These are phyloP conservation scores for Struthidea cinerea DNA, from an alignment of 2,113 vertebrate genomes.

Conservation along the genomic window DNA sequence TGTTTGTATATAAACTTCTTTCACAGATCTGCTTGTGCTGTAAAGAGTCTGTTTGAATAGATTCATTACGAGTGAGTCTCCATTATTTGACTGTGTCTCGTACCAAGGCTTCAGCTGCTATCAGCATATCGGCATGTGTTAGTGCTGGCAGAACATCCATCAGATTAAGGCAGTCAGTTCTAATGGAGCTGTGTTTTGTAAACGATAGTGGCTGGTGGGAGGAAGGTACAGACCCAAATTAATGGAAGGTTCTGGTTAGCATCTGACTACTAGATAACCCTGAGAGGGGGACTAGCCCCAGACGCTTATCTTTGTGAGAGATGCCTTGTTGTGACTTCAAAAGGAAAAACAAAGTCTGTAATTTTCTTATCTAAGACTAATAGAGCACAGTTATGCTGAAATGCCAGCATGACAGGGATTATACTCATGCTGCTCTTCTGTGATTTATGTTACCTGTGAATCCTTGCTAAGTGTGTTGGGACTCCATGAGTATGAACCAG, in stretches of 20 bases:
- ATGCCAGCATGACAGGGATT: not conserved
- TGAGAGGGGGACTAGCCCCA: not conserved
- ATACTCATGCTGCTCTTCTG: not conserved
- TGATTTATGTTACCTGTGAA: not conserved
- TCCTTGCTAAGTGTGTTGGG: not conserved
- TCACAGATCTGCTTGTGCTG: not conserved
- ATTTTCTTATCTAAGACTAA: conserved; percentile 24
- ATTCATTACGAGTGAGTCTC: rapidly evolving
- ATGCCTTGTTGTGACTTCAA: not conserved
- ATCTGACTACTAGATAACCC: not conserved
- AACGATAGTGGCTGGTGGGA: not conserved
- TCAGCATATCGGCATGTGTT: not conserved
- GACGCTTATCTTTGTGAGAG: not conserved
- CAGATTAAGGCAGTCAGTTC: not conserved
- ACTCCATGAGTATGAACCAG: not conserved
- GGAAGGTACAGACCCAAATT: not conserved
- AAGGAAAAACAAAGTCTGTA: not conserved
- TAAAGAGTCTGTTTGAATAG: not conserved
- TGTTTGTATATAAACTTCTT: not conserved
- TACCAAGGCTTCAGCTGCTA: not conserved
- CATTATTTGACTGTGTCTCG: not conserved
- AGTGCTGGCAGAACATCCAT: not conserved
- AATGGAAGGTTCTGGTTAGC: not conserved
- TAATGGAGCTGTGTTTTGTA: not conserved
- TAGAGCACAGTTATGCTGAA: not conserved